Conservation (phyloP, 1,140 invertebrate species). For the Danaus melanippus region DNA sequence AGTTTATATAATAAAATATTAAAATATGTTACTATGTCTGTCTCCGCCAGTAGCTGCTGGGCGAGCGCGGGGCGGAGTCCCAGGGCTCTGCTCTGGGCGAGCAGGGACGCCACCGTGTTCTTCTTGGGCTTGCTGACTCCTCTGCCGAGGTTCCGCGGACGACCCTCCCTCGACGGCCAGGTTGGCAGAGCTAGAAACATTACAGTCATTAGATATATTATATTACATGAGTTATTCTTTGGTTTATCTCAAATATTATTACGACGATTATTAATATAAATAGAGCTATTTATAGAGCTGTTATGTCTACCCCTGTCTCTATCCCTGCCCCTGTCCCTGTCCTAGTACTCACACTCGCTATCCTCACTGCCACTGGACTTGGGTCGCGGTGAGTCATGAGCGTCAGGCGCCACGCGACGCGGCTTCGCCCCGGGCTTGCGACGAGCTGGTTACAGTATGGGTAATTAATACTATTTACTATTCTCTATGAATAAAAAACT, state of each 20-base stretch:
- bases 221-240: not conserved
- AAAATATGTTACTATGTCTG: slow-evolving; percentile 40
- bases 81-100: slow-evolving; percentile 86
- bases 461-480: no score
- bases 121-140: slow-evolving; percentile 92
- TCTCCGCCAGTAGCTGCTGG: slow-evolving; percentile 65
- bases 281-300: no score
- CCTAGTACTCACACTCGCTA: slow-evolving; percentile 70
- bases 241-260: no score
- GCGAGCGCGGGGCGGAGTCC: slow-evolving; percentile 75
- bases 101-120: slow-evolving; percentile 89
- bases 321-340: no score
- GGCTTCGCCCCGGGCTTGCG: slow-evolving; percentile 83
- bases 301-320: no score
- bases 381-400: slow-evolving; percentile 63
- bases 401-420: slow-evolving; percentile 76
- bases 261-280: no score
- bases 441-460: slow-evolving; percentile 67
- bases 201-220: slow-evolving; percentile 10
- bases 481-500: no score
- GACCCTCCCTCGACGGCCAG: slow-evolving; percentile 76
- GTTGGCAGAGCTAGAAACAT: slow-evolving; percentile 54
- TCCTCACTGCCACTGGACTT: slow-evolving; percentile 79
- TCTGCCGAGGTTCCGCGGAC: slow-evolving; percentile 85
- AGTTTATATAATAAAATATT: not conserved